These are phyloP conservation scores for Myioborus melanocephalus DNA, from an alignment of 2,797 vertebrate genomes.

Conservation along the genomic window DNA sequence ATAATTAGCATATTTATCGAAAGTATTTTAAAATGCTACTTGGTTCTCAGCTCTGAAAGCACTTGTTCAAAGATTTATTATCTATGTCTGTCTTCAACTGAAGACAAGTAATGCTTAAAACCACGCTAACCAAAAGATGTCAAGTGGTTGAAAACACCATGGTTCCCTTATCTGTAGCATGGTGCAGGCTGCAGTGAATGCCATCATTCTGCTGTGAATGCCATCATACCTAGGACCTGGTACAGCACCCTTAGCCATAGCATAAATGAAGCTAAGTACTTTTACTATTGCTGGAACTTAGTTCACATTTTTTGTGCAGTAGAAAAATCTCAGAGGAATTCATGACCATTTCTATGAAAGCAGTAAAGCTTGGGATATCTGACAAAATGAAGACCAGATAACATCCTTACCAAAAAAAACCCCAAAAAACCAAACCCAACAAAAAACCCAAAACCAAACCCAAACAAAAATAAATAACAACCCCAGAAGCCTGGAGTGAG, in stretches of 20 bases:
- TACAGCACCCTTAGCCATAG: not conserved
- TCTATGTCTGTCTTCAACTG: not conserved
- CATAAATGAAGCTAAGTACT: not conserved
- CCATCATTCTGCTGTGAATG: not conserved
- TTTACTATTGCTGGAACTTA: not conserved
- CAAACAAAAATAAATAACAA: not conserved
- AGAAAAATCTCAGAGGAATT: not conserved
- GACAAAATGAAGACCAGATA: not conserved
- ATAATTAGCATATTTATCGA: not conserved
- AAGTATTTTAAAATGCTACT: conserved; percentile 9
- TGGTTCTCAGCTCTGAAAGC: not conserved
- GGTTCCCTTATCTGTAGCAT: not conserved
- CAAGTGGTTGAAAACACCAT: not conserved
- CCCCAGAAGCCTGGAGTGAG: not conserved
- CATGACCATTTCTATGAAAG: not conserved
- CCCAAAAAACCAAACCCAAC: not conserved
- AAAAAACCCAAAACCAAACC: not conserved
- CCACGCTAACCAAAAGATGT: not conserved
- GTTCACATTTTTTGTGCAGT: not conserved
- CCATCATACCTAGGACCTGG: not conserved
- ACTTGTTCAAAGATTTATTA: not conserved
- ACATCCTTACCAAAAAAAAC: not conserved
- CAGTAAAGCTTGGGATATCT: not conserved
- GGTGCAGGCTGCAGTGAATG: not conserved
- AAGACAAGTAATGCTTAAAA: not conserved